Conservation (phyloP, 1,140 invertebrate species). For the Hylaeus anthracinus region DNA sequence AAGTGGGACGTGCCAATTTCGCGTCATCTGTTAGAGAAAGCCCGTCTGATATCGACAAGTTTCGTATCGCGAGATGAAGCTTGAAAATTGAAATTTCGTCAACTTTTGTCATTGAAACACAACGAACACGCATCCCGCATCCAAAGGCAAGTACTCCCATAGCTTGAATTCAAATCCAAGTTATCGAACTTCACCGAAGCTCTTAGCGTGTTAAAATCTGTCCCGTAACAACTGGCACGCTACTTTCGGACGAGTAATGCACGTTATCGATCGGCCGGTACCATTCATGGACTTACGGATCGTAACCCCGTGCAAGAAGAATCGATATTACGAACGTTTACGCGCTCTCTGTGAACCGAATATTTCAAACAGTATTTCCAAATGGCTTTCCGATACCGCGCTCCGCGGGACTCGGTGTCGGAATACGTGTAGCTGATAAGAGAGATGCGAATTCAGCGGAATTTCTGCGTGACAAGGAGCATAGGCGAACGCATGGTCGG, state of each 20-base stretch:
- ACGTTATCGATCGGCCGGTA: background rate
- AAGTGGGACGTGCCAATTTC: conserved; percentile 12
- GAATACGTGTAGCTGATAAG: background rate
- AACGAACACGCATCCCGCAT: too few species aligned
- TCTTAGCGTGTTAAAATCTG: too few species aligned
- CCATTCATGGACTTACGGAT: background rate
- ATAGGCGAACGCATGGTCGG: background rate
- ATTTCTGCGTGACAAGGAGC: conserved; percentile 18
- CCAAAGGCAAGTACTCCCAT: too few species aligned
- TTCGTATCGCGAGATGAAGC: background rate
- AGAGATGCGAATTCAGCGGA: background rate
- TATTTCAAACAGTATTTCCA: conserved; percentile 9
- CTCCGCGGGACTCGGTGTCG: background rate
- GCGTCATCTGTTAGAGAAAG: conserved; percentile 13
- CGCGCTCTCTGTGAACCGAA: too few species aligned
- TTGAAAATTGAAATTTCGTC: too few species aligned
- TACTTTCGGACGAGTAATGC: background rate
- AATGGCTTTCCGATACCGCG: conserved; percentile 30
- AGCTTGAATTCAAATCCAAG: too few species aligned
- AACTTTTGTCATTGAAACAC: too few species aligned
- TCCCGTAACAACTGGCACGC: too few species aligned
- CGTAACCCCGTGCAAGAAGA: background rate
- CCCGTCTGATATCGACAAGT: conserved; percentile 23
- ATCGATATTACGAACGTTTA: background rate
- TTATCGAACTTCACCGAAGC: too few species aligned